Evolutionary conservation across 2,113 vertebrate species (phyloP).

Genomic region (Romanogobio albipinnatus): DNA sequence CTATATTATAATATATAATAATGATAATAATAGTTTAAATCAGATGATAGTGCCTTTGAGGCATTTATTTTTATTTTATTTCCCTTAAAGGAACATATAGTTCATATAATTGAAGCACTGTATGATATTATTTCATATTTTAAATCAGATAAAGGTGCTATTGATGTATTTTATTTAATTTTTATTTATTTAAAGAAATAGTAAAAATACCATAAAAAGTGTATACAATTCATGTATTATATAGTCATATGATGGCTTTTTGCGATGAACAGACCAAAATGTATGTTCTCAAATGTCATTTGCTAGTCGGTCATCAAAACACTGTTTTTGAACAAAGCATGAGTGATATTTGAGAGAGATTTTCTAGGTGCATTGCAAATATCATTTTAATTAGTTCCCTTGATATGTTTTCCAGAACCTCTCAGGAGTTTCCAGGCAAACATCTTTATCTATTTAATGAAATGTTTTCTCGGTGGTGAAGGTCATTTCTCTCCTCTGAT

Average conservation of each 20-base stretch:
- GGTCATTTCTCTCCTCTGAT: conserved; percentile 40
- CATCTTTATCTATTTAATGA: neutral
- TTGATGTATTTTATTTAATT: neutral
- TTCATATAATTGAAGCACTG: neutral
- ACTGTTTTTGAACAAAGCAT: neutral
- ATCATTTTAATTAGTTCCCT: neutral
- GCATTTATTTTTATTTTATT: neutral
- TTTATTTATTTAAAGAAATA: neutral
- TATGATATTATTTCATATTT: neutral
- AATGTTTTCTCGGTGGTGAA: conserved; percentile 4
- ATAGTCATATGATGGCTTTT: neutral
- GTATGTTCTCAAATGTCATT: neutral
- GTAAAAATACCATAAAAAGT: neutral
- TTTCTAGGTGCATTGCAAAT: neutral
- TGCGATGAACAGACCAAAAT: neutral
- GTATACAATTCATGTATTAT: neutral
- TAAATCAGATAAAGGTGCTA: neutral
- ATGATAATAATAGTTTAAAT: neutral
- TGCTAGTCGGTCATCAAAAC: neutral
- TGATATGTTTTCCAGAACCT: neutral
- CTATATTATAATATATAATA: neutral
- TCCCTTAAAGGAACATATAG: too few relatives aligned
- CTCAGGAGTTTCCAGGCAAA: neutral
- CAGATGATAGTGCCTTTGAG: neutral
- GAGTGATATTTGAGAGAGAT: neutral